Evolutionary conservation across 2,888 invertebrate genomes (phyloP).

Genomic region (Aricia artaxerxes): DNA sequence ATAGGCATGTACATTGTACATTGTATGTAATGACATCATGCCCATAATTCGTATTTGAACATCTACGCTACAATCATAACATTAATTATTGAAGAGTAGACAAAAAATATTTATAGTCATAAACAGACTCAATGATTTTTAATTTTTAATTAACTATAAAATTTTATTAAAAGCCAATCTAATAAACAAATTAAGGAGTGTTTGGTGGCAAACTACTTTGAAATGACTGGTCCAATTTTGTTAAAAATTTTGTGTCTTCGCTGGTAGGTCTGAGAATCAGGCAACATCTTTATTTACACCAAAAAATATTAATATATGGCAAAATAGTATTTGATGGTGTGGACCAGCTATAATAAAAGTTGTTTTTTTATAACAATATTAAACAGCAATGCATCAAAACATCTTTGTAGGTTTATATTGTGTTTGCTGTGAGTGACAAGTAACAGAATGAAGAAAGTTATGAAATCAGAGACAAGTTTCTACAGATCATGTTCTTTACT

Average conservation of each 20-base stretch:
- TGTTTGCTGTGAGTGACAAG: background rate
- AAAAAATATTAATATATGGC: too few species aligned
- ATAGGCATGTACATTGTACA: background rate
- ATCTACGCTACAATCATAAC: background rate
- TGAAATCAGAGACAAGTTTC: slow-evolving; percentile 19
- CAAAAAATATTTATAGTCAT: background rate
- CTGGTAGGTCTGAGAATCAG: too few species aligned
- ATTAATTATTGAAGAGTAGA: background rate
- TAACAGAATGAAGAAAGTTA: slow-evolving; percentile 15
- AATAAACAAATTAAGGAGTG: too few species aligned
- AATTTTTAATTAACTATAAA: too few species aligned
- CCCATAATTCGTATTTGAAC: background rate
- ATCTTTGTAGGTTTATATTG: background rate
- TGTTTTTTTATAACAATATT: too few species aligned
- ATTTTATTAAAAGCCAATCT: too few species aligned
- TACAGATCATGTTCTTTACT: slow-evolving; percentile 12
- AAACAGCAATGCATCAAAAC: background rate
- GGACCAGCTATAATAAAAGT: too few species aligned
- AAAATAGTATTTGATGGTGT: too few species aligned
- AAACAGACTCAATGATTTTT: background rate
- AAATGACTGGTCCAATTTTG: too few species aligned
- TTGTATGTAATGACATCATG: background rate
- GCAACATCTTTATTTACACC: too few species aligned
- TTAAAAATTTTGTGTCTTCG: too few species aligned
- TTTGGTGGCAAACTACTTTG: too few species aligned